phyloP scores from a whole-genome alignment of 53 echinoderm and acorn worm genomes.

The Antedon mediterranea region DNA sequence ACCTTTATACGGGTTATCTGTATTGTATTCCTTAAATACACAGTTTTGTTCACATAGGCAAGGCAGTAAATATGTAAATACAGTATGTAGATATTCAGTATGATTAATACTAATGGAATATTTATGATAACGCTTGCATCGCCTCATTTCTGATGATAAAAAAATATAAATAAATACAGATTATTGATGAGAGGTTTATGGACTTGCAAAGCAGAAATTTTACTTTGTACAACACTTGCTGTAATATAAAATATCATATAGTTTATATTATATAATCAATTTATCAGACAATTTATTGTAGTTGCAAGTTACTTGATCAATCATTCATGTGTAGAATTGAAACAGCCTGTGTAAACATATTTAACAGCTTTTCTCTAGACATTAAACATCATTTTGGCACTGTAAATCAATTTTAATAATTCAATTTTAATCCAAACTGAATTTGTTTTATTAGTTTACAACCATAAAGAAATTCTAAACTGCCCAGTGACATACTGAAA shows the following conservation, averaged over 20 bases:
- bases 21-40: no score
- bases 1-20: no score
- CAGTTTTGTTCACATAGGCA: no score
- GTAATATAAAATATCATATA: no score
- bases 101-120: neutral
- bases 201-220: no score
- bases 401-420: neutral
- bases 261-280: neutral
- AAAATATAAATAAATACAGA: neutral
- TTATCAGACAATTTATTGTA: neutral
- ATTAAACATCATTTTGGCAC: neutral
- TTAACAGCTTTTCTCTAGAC: neutral
- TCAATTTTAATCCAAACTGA: no score
- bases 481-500: no score
- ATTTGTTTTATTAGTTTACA: no score
- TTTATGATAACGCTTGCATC: neutral
- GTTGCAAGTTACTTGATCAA: neutral
- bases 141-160: neutral
- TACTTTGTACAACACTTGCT: no score
- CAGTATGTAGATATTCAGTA: no score
- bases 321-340: neutral
- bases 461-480: no score
- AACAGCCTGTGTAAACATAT: neutral
- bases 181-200: neutral
- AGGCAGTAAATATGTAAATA: no score